These are phyloP conservation scores for Apotomis turbidana DNA, from an alignment of 2,888 invertebrate species.

Conservation along the genomic window DNA sequence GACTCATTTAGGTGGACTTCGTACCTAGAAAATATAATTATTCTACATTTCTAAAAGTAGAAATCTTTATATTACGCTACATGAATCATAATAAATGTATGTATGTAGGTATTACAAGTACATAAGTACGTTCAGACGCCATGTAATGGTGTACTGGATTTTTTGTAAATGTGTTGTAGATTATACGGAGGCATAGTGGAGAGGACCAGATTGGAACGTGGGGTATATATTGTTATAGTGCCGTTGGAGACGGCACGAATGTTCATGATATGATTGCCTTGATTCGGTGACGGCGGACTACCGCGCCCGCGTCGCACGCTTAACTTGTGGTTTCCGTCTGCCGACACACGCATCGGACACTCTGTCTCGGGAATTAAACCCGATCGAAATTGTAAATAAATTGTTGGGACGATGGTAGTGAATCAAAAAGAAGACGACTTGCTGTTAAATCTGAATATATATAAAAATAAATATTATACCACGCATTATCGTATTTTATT, in stretches of 20 bases:
- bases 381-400: slow-evolving; percentile 70
- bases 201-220: slow-evolving; percentile 58
- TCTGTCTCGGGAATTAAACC: slow-evolving; percentile 50
- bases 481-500: slow-evolving; percentile 63
- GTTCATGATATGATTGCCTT: slow-evolving; percentile 16
- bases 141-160: slow-evolving; percentile 66
- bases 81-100: slow-evolving; percentile 48
- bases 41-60: slow-evolving; percentile 21
- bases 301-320: background rate
- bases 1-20: background rate
- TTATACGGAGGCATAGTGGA: slow-evolving; percentile 52
- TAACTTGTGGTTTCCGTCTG: slow-evolving; percentile 2
- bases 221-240: slow-evolving; percentile 47
- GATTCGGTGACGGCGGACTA: background rate
- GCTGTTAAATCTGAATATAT: slow-evolving; percentile 78
- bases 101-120: slow-evolving; percentile 18
- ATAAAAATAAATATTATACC: slow-evolving; percentile 80
- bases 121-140: slow-evolving; percentile 50
- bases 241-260: slow-evolving; percentile 24
- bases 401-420: slow-evolving; percentile 64
- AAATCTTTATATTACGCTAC: slow-evolving; percentile 16
- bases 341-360: background rate
- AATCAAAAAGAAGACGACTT: slow-evolving; percentile 61
- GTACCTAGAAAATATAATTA: slow-evolving; percentile 5
- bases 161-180: slow-evolving; percentile 67